These are phyloP conservation scores for Enteromius radiatus DNA, from an alignment of 2,797 vertebrate genomes.

Conservation along the genomic window DNA sequence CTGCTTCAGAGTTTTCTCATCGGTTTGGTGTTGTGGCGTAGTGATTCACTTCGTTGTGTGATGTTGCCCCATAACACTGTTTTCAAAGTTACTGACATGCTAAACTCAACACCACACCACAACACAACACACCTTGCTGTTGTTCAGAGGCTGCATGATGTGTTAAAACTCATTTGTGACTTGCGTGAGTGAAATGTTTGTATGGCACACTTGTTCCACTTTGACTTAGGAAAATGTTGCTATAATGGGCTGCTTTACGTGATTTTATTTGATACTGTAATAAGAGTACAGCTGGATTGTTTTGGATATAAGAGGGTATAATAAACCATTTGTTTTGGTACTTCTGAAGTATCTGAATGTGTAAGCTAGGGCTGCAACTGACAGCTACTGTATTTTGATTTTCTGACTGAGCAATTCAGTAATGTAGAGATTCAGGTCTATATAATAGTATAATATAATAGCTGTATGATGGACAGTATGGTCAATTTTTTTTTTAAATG, in stretches of 20 bases:
- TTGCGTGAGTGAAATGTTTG: constrained; percentile 44
- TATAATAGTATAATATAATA: too few relatives aligned
- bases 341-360: not conserved
- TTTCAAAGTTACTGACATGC: constrained; percentile 50
- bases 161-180: constrained; percentile 54
- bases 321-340: not conserved
- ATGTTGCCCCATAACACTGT: constrained; percentile 55
- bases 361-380: not conserved
- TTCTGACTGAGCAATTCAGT: not conserved
- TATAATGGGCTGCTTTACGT: constrained; percentile 10
- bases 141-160: constrained; percentile 61
- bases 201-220: constrained; percentile 25
- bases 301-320: not conserved
- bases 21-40: constrained; percentile 55
- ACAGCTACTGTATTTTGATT: not conserved
- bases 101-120: constrained; percentile 20
- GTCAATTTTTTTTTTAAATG: not conserved
- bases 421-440: not conserved
- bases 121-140: constrained; percentile 49
- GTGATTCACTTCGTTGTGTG: constrained; percentile 61
- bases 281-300: not conserved
- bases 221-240: constrained; percentile 21
- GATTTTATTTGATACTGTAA: not conserved
- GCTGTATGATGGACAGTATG: not conserved
- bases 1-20: constrained; percentile 57